Base-by-base conservation (phyloP, 1,140 invertebrate species). In the Drosophila fuyamai region DNA sequence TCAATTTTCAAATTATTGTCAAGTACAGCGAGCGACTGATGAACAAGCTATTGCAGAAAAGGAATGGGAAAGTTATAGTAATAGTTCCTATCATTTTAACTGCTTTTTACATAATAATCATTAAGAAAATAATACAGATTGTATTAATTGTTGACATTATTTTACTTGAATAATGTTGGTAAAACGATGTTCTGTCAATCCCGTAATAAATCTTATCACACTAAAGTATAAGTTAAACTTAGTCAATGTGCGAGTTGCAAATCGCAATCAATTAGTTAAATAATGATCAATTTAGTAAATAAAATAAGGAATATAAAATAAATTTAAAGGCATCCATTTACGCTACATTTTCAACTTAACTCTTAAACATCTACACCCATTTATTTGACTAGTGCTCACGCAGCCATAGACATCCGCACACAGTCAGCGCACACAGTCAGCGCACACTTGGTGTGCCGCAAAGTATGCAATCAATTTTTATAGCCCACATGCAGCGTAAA, bases 381-480 rank as follows among this genome's bases (percentile, higher is more conserved):
- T 10, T 23, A 40, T 10, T 40, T 23, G 46, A 46, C 59, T 29
- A 62, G 27, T 9, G 14, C 23, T 12, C 27, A 46, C 32, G 36
- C 41, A 32, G 29, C 59, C 27, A 51, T 44, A n/a, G 23, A 23
- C 23, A 23, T 23, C 23, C 54, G 35, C 61, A 13, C 46, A 51
- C 9, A 59, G 55, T 58, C 53, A 14, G 27, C 54, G 35, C 61
- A 13, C 46, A 50, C 9, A 59, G 55, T 57, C 53, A 14, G 29
- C 40, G 66, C 79, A 70, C 79, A 79, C 71, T 86, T 67, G 71
- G 67, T 54, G 53, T 50, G 59, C 83, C 83, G 58, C 83, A 88
- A 88, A 88, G 83, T 80, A 80, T 77, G 68, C 79, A 86, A 88
- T 88, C 72, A 88, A 82, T 82, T 88, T 88, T 88, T 79, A 88